These are phyloP conservation scores for Pseudeuparius sepicola DNA, from an alignment of 2,888 invertebrate genomes.

Conservation along the genomic window DNA sequence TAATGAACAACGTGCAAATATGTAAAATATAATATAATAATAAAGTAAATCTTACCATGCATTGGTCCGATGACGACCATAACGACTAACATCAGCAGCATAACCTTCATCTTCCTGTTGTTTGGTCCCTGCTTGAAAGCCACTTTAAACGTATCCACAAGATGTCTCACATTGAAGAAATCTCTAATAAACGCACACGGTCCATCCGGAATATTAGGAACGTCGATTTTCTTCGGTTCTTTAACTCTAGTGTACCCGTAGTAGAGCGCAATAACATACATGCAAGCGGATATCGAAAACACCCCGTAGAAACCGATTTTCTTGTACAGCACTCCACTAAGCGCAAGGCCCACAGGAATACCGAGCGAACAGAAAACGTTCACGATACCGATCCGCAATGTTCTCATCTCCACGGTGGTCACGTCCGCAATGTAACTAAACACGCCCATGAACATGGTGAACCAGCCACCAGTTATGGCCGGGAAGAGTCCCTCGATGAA, in stretches of 20 bases:
- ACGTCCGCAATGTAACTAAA: conserved; percentile 85
- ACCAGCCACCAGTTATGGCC: conserved; percentile 76
- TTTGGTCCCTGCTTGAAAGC: conserved; percentile 71
- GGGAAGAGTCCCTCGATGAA: conserved; percentile 74
- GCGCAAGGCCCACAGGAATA: conserved; percentile 79
- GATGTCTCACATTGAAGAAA: conserved; percentile 69
- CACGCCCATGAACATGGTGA: conserved; percentile 83
- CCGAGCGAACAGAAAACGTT: conserved; percentile 84
- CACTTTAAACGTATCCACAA: conserved; percentile 67
- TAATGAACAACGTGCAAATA: no score
- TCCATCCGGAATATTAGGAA: conserved; percentile 41
- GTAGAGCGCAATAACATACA: conserved; percentile 64
- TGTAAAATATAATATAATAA: no score
- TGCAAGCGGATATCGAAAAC: conserved; percentile 63
- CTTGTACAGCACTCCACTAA: conserved; percentile 70
- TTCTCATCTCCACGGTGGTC: conserved; percentile 72
- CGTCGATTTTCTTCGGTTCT: conserved; percentile 50
- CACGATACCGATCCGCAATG: conserved; percentile 75
- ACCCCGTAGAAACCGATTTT: conserved; percentile 76
- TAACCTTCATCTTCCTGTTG: conserved; percentile 61
- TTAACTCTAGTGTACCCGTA: conserved; percentile 65
- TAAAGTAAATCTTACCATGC: conserved; percentile 77
- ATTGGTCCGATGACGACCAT: conserved; percentile 80
- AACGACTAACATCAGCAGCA: conserved; percentile 68
- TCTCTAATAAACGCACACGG: conserved; percentile 50